Evolutionary conservation across 2,797 vertebrate species (phyloP), one percentile per base, ranked within the genome.

Genomic region (Gallinago nigripennis): DNA sequence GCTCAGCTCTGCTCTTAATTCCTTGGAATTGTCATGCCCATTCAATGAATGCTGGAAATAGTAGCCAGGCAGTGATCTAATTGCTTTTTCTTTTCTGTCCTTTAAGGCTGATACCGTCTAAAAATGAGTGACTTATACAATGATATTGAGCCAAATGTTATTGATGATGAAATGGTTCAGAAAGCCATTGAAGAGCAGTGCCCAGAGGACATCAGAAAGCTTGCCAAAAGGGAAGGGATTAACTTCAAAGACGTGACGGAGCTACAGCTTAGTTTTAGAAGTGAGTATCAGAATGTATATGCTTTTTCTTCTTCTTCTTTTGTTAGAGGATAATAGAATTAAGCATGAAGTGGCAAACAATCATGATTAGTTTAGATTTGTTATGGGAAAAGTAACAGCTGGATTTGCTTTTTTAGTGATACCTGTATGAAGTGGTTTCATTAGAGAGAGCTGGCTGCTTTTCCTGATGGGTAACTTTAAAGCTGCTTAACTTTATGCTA

Each of bases 191-290:
- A 96, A 39, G 98, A 99, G 58, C 98, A 98, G 72, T 87, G 94
- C 8, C 97, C 94, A 66, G 97, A 97, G 10, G 97, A 98, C 63
- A 96, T 97, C 1, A 88, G 91, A 16, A 82, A 66, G 56, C 92
- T 98, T 84, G 96, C 94, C 73, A 97, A 96, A 78, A 92, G 41
- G 27, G 98, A 99, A 91, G 98, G 95, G 51, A 95, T 98, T 88
- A 64, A 97, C 37, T 98, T 98, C 24, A 95, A 97, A 60, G 97
- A 98, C 9, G 97, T 99, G 70, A 85, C 35, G 8, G 93, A 97
- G 19, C 96, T 99, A 80, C 96, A 96, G 33, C 96, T 99, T 53
- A 98, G 98, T 94, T 98, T 97, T 94, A 98, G 93, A 97, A 96
- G 99, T 99, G 91, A 97, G 98, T 98, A 89, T 56, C 23, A 12